A percentile compares a stretch with the other conserved stretches of the same genome.
phyloP scores from a whole-genome alignment of 2,797 vertebrate genomes.

The Pampus argenteus region DNA sequence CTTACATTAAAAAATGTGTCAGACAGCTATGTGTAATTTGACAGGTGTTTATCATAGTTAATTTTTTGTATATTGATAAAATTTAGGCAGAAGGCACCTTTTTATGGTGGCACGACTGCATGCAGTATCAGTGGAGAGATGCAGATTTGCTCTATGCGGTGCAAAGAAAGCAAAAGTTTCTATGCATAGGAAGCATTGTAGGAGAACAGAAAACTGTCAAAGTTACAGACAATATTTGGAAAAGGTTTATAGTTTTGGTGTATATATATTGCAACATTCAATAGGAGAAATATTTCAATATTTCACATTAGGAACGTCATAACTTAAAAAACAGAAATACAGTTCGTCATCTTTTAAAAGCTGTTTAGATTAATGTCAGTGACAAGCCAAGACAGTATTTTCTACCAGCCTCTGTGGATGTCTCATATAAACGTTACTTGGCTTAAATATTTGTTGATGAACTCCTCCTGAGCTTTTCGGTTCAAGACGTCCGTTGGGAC shows the following conservation, averaged over 20 bases:
- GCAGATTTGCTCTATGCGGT: too few relatives aligned
- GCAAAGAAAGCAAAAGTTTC: too few relatives aligned
- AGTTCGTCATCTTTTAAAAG: conserved; percentile 12
- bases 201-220: not conserved
- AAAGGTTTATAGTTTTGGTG: not conserved
- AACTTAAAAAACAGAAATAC: conserved; percentile 1
- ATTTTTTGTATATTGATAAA: too few relatives aligned
- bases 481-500: conserved; percentile 59
- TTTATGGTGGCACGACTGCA: too few relatives aligned
- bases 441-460: conserved; percentile 66
- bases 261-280: not conserved
- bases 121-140: too few relatives aligned
- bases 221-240: not conserved
- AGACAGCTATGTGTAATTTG: not conserved
- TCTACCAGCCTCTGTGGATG: conserved; percentile 67
- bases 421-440: conserved; percentile 57
- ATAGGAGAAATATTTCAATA: conserved; percentile 7
- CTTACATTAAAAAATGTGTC: not conserved
- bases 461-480: conserved; percentile 61
- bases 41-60: not conserved
- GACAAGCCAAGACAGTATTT: conserved; percentile 49
- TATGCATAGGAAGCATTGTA: too few relatives aligned
- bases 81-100: too few relatives aligned
- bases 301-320: conserved; percentile 12
- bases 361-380: conserved; percentile 41